Percentiles rank a stretch among this genome's conserved stretches.
Evolutionary conservation across 2,797 vertebrate genomes (phyloP).

Genomic region (Percopsis omiscomaycus): DNA sequence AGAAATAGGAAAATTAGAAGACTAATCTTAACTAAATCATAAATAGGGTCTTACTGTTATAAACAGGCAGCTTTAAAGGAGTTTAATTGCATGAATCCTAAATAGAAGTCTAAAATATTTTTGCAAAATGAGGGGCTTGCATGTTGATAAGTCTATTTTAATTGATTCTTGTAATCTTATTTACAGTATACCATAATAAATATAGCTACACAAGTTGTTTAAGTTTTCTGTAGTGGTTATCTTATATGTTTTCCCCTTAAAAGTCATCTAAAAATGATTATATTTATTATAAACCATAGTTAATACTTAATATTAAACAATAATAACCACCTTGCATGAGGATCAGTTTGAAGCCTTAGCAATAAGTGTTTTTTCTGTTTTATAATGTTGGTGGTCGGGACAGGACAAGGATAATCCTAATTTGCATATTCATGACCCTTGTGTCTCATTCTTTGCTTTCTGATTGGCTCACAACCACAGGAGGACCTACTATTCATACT

Average conservation of each 20-base stretch:
- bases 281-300: constrained; percentile 17
- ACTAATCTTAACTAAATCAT: constrained; percentile 24
- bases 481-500: constrained; percentile 99
- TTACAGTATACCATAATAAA: background rate
- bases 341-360: constrained; percentile 50
- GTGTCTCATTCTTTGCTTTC: constrained; percentile 95
- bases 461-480: constrained; percentile 98
- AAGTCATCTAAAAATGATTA: background rate
- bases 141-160: constrained; percentile 37
- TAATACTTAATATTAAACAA: constrained; percentile 28
- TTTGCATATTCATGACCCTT: constrained; percentile 98
- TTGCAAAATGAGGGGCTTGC: constrained; percentile 25
- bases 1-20: constrained; percentile 17
- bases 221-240: constrained; percentile 17
- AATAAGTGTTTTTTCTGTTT: constrained; percentile 79
- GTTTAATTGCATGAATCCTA: constrained; percentile 34
- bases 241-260: background rate
- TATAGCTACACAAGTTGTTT: background rate
- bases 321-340: constrained; percentile 58
- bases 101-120: constrained; percentile 17
- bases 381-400: constrained; percentile 89
- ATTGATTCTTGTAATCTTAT: constrained; percentile 22
- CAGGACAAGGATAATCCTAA: constrained; percentile 83
- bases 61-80: constrained; percentile 24
- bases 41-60: constrained; percentile 13